A percentile compares a stretch with the other conserved stretches of the same genome.
phyloP scores from a whole-genome alignment of 2,888 invertebrate genomes.

The Drosophila falleni region DNA sequence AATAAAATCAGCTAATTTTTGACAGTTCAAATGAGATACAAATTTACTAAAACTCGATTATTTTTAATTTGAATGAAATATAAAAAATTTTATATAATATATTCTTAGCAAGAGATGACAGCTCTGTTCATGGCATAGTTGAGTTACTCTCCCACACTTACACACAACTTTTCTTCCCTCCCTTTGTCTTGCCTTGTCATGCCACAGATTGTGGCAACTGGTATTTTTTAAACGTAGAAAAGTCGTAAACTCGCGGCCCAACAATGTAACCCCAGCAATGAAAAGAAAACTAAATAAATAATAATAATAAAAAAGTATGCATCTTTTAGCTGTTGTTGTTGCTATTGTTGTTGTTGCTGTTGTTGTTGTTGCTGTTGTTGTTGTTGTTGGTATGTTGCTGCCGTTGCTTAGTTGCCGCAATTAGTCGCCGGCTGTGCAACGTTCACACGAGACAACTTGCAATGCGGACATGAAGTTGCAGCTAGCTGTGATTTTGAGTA shows the following conservation, averaged over 20 bases:
- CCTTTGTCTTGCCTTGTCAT: neutral
- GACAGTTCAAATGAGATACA: neutral
- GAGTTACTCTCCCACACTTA: constrained; percentile 4
- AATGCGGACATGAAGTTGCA: constrained; percentile 37
- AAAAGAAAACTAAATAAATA: constrained; percentile 26
- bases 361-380: constrained; percentile 15
- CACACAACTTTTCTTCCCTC: neutral
- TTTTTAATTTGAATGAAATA: neutral
- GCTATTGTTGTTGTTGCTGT: neutral
- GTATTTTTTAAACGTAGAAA: constrained; percentile 5
- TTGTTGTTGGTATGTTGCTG: constrained; percentile 15
- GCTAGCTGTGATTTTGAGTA: constrained; percentile 77
- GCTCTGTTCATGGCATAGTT: neutral
- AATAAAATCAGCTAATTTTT: neutral
- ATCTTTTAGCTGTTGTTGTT: neutral
- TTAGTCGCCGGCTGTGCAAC: constrained; percentile 64
- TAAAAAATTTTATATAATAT: neutral
- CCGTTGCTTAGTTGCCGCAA: constrained; percentile 56
- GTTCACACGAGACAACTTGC: constrained; percentile 59
- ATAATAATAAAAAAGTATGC: constrained; percentile 21
- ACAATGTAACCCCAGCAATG: constrained; percentile 19
- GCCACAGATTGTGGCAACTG: constrained; percentile 13
- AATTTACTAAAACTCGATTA: neutral
- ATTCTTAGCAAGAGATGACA: neutral
- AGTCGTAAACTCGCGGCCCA: constrained; percentile 11